Conservation (phyloP, 2,797 vertebrate genomes). For the Sternarchorhynchus goeldii region DNA sequence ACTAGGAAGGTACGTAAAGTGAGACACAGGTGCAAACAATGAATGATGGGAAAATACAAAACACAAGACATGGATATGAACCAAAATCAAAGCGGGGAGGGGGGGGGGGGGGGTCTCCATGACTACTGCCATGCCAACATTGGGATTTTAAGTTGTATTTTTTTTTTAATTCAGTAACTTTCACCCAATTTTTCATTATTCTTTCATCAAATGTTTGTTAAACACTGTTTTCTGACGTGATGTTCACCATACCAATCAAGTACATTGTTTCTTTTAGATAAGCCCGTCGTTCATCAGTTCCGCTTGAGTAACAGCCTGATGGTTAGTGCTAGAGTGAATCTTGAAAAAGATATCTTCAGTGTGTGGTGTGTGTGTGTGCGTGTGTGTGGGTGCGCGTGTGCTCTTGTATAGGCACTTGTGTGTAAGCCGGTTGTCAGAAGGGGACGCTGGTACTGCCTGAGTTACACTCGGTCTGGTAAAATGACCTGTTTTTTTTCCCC, state of each 20-base stretch:
- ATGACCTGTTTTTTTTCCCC: conserved; percentile 61
- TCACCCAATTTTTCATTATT: neutral
- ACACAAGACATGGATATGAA: no score
- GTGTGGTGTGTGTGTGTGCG: conserved; percentile 14
- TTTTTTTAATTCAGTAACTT: no score
- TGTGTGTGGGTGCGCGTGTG: conserved; percentile 39
- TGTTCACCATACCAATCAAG: neutral
- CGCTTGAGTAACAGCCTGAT: neutral
- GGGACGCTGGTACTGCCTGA: conserved; percentile 66
- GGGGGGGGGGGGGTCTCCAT: no score
- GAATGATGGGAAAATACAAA: no score
- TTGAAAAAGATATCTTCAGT: conserved; percentile 62
- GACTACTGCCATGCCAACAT: no score
- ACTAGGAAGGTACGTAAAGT: no score
- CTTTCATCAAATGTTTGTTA: neutral
- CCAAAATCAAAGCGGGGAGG: no score
- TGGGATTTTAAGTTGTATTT: no score
- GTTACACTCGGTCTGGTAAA: conserved; percentile 59
- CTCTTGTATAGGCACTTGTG: no score
- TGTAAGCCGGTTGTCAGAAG: conserved; percentile 27
- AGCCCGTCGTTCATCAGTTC: neutral
- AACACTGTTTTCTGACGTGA: neutral
- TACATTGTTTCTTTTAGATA: neutral
- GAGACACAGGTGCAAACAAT: no score
- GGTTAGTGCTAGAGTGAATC: neutral